These are phyloP conservation scores for Centroberyx gerrardi DNA, from an alignment of 2,797 vertebrate genomes.

Conservation along the genomic window DNA sequence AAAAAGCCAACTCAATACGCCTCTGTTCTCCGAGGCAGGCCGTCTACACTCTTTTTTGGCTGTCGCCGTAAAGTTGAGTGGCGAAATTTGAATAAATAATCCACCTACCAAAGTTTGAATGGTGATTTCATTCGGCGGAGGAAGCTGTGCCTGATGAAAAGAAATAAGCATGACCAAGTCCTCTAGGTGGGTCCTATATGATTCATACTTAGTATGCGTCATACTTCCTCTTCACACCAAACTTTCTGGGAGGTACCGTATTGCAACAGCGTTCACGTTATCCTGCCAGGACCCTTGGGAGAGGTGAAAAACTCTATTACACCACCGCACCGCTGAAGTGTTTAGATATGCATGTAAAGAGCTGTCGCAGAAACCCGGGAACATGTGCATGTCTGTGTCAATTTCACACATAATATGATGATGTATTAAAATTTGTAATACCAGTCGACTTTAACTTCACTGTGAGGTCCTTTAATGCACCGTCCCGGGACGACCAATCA, in stretches of 20 bases:
- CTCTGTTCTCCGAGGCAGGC: slow-evolving; percentile 70
- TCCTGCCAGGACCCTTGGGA: slow-evolving; percentile 38
- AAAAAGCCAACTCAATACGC: slow-evolving; percentile 67
- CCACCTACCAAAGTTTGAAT: slow-evolving; percentile 67
- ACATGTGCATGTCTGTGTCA: not conserved
- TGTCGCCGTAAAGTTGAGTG: slow-evolving; percentile 66
- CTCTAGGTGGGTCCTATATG: slow-evolving; percentile 72
- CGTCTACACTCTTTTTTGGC: slow-evolving; percentile 59
- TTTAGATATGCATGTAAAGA: slow-evolving; percentile 40
- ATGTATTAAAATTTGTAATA: slow-evolving; percentile 40
- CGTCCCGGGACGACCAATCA: slow-evolving; percentile 26
- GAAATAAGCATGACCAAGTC: slow-evolving; percentile 54
- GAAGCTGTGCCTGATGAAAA: slow-evolving; percentile 55
- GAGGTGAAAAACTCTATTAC: slow-evolving; percentile 55
- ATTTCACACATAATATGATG: slow-evolving; percentile 50
- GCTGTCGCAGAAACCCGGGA: slow-evolving; percentile 16
- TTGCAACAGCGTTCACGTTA: slow-evolving; percentile 61
- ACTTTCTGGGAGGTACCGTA: slow-evolving; percentile 72
- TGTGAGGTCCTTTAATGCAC: slow-evolving; percentile 31
- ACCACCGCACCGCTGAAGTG: slow-evolving; percentile 48
- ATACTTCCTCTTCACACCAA: slow-evolving; percentile 71
- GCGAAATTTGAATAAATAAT: slow-evolving; percentile 77
- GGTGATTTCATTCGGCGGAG: slow-evolving; percentile 73
- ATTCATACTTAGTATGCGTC: slow-evolving; percentile 76
- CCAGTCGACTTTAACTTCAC: not conserved